phyloP scores from a whole-genome alignment of 1,140 invertebrate species.

The Macrobrachium rosenbergii region DNA sequence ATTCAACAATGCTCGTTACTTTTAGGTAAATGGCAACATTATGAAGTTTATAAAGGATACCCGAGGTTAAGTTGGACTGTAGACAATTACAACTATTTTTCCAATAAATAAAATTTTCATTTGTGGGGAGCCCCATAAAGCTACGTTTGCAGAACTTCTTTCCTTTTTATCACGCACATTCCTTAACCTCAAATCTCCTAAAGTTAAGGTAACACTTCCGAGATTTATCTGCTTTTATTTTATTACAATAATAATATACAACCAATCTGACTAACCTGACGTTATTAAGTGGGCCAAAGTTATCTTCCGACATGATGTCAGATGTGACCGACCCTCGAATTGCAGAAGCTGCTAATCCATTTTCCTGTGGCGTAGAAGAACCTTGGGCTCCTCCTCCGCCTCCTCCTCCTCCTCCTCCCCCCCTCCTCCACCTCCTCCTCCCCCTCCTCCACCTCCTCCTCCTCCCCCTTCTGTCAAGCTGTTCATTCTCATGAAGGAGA shows the following conservation, averaged over 20 bases:
- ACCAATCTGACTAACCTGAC: slow-evolving; percentile 46
- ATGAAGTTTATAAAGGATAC: too few relatives aligned
- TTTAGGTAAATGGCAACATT: too few relatives aligned
- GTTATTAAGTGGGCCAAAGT: slow-evolving; percentile 88
- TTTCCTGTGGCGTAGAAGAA: slow-evolving; percentile 43
- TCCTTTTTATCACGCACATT: too few relatives aligned
- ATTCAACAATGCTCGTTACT: too few relatives aligned
- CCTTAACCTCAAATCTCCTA: too few relatives aligned
- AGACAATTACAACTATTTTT: too few relatives aligned
- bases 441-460: slow-evolving; percentile 67
- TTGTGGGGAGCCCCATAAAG: too few relatives aligned
- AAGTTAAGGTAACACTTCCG: too few relatives aligned
- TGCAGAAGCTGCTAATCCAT: slow-evolving; percentile 70
- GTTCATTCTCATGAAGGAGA: slow-evolving; percentile 92
- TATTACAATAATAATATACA: too few relatives aligned
- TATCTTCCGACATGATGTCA: slow-evolving; percentile 84
- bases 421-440: slow-evolving; percentile 74
- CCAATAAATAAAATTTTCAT: too few relatives aligned
- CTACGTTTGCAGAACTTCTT: too few relatives aligned
- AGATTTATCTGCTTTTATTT: background rate
- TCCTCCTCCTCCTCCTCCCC: slow-evolving; percentile 69
- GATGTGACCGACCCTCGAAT: slow-evolving; percentile 76
- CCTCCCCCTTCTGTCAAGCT: slow-evolving; percentile 81
- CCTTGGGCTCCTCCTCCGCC: slow-evolving; percentile 16
- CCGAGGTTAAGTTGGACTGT: too few relatives aligned